Base-by-base conservation (phyloP, 2,797 vertebrate species). In the Threskiornis aethiopicus region DNA sequence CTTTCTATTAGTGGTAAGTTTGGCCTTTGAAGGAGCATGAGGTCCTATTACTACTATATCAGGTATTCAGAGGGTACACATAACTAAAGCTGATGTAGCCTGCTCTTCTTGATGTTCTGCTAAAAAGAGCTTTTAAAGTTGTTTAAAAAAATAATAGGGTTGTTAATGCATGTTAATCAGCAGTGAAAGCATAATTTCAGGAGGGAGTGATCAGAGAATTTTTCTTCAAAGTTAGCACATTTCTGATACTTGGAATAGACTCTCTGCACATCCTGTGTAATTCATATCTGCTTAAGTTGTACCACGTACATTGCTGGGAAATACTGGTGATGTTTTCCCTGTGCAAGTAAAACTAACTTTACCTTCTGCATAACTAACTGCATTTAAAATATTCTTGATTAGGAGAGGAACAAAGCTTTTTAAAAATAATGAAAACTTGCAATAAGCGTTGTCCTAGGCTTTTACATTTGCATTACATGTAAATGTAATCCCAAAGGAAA, bases 261-360 rank as follows among this genome's bases (percentile, higher is more conserved):
- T 72, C 13, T 71, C 25, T 71, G 42, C 5, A 13, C 14, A 11
- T n/a, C 5, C 35, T 35, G 13, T 64, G 11, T 25, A 25, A 57
- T 65, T 92, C 1, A 0, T 25, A 5, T 18, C 4, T 35, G 5
- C 61, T 71, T 67, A 54, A 76, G 16, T 24, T 41, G 25, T 58
- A 6, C 33, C 8, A 5, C 1, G 1, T 52, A 16, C 0, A 0
- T 47, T 18, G 11, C 12, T 87, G 69, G n/a, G 52, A 85, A 70
- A n/a, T 41, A 12, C 28, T 70, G 31, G 8, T 39, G 26, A 31
- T 24, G 6, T 69, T 83, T 73, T 49, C 44, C 9, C 1, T 15
- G 6, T 80, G 31, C 16, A 51, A 52, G 28, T 61, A 77, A 86
- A 90, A 51, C 22, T 41, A 17, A 31, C 22, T 83, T 72, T 44